Evolutionary conservation across 2,888 invertebrate genomes (phyloP).

Genomic region (Nematopogon swammerdamellus): DNA sequence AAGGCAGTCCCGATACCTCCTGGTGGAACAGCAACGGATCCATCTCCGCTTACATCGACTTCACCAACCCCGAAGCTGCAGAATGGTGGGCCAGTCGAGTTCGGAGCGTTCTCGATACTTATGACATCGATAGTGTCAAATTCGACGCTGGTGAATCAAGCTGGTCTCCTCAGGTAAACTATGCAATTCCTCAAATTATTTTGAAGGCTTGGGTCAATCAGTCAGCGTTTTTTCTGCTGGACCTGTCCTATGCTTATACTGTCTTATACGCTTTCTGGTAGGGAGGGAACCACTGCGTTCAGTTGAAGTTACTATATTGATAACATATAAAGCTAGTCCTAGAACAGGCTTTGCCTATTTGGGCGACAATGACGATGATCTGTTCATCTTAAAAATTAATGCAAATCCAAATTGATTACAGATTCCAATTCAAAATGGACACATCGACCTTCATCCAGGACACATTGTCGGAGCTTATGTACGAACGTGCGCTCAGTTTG

Average conservation of each 20-base stretch:
- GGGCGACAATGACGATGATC: no score
- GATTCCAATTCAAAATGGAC: constrained; percentile 55
- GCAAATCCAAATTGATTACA: no score
- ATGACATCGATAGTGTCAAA: constrained; percentile 72
- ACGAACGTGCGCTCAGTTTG: constrained; percentile 54
- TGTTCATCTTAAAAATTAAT: no score
- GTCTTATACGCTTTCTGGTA: no score
- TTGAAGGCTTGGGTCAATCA: no score
- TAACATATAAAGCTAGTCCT: no score
- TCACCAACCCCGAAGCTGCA: constrained; percentile 65
- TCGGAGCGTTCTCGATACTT: constrained; percentile 50
- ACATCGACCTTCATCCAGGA: constrained; percentile 54
- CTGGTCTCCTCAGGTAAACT: constrained; percentile 59
- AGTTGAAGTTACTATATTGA: no score
- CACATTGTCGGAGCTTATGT: constrained; percentile 56
- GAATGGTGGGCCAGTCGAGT: constrained; percentile 57
- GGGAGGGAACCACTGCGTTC: no score
- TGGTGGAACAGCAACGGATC: constrained; percentile 58
- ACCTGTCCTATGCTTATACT: no score
- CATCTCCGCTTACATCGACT: constrained; percentile 63
- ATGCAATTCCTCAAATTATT: no score
- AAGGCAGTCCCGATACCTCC: constrained; percentile 38
- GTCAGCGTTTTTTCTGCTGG: no score
- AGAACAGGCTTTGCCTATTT: no score
- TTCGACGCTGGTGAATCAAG: constrained; percentile 79